A percentile compares a stretch with the other conserved stretches of the same genome.
These are phyloP conservation scores for Pollicipes pollicipes DNA, from an alignment of 1,140 invertebrate genomes.

Conservation along the genomic window DNA sequence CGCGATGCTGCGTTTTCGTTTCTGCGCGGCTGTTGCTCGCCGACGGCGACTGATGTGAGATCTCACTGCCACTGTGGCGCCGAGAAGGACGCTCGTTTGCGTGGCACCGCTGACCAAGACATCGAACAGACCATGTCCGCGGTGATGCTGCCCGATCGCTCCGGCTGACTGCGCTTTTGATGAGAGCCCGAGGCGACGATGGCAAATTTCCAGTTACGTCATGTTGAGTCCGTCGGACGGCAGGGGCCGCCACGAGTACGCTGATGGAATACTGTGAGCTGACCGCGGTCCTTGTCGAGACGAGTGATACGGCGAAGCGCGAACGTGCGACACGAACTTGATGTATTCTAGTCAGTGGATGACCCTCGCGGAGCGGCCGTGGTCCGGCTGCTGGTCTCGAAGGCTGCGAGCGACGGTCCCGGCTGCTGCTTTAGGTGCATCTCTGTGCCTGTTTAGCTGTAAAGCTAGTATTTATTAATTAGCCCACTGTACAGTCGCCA, in stretches of 20 bases:
- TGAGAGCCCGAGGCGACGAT: no score
- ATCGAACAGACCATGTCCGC: no score
- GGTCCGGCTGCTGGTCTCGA: no score
- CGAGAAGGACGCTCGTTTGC: no score
- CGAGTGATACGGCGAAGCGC: background rate
- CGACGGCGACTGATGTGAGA: background rate
- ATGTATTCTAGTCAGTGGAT: background rate
- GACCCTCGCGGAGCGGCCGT: background rate
- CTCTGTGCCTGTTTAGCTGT: background rate
- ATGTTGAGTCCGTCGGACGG: no score
- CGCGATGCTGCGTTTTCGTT: background rate
- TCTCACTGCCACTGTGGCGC: no score
- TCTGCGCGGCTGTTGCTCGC: background rate
- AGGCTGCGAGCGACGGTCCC: no score
- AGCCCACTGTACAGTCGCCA: background rate
- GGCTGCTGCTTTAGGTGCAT: no score
- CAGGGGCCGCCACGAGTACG: no score
- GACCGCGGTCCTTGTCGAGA: background rate
- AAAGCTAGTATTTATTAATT: conserved; percentile 1
- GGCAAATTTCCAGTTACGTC: background rate
- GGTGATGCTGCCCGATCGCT: no score
- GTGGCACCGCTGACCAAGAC: background rate
- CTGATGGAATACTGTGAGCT: background rate
- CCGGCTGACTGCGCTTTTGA: no score
- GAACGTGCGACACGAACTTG: background rate